phyloP scores from a whole-genome alignment of 2,888 invertebrate genomes.

The Melipona beecheii region DNA sequence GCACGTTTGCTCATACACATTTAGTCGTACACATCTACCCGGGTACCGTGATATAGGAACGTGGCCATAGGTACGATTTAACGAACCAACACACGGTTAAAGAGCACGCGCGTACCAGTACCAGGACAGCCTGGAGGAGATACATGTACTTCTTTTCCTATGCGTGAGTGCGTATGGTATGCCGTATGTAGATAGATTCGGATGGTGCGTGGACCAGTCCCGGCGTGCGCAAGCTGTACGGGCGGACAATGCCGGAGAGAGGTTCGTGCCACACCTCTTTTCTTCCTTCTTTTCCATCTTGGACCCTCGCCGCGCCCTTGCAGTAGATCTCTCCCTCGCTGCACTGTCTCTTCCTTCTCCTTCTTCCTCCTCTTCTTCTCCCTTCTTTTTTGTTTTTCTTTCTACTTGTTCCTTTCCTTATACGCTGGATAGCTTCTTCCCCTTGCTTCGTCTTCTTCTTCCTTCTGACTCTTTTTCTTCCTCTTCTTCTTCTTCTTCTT shows the following conservation, averaged over 20 bases:
- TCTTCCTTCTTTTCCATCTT: constrained; percentile 78
- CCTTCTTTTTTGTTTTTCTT: not conserved
- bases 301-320: constrained; percentile 76
- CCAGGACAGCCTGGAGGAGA: constrained; percentile 23
- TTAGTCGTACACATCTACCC: not conserved
- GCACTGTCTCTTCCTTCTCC: constrained; percentile 28
- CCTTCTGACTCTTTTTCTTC: not conserved
- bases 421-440: not conserved
- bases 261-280: constrained; percentile 81
- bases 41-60: not conserved
- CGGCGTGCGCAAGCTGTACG: constrained; percentile 71
- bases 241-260: constrained; percentile 75
- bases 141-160: constrained; percentile 56
- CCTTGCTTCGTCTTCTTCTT: not conserved
- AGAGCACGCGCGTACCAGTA: constrained; percentile 46
- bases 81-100: constrained; percentile 3
- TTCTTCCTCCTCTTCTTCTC: not conserved
- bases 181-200: constrained; percentile 77
- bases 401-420: not conserved
- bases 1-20: constrained; percentile 9
- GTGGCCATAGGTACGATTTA: not conserved
- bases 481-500: constrained; percentile 9
- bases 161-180: constrained; percentile 72
- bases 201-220: constrained; percentile 80
- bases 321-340: constrained; percentile 60